Conservation (phyloP, 1,140 invertebrate species). For the Brachionus rotundiformis region DNA sequence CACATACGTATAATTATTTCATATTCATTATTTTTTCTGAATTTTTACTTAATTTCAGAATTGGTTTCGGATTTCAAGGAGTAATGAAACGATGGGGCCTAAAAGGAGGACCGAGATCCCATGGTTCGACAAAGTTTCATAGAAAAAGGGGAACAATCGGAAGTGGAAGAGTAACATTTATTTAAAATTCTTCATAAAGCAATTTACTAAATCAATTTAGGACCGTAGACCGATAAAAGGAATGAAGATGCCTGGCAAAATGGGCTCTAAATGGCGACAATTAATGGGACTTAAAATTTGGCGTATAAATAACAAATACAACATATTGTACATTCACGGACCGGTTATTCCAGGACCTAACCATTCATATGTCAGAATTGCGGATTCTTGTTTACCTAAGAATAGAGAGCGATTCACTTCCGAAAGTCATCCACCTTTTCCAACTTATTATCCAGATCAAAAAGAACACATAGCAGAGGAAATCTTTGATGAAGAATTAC, state of each 20-base stretch:
- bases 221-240: conserved; percentile 69
- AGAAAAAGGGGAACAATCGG: conserved; percentile 86
- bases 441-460: conserved; percentile 72
- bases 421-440: conserved; percentile 73
- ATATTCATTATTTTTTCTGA: not conserved
- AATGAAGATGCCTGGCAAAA: conserved; percentile 93
- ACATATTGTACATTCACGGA: conserved; percentile 85
- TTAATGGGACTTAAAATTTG: conserved; percentile 76
- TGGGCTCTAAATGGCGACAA: conserved; percentile 77
- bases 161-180: conserved; percentile 59
- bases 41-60: conserved; percentile 66
- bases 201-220: not conserved
- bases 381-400: conserved; percentile 74
- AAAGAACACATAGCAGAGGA: conserved; percentile 71
- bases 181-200: not conserved
- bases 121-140: conserved; percentile 92
- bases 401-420: conserved; percentile 55
- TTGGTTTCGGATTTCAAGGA: conserved; percentile 94
- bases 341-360: conserved; percentile 76
- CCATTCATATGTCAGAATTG: conserved; percentile 78
- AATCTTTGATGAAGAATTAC: conserved; percentile 72
- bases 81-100: conserved; percentile 95
- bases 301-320: conserved; percentile 88
- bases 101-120: conserved; percentile 83
- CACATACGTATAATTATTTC: conserved; percentile 74